Evolutionary conservation across 2,113 vertebrate genomes (phyloP).

Genomic region (Prinia subflava): DNA sequence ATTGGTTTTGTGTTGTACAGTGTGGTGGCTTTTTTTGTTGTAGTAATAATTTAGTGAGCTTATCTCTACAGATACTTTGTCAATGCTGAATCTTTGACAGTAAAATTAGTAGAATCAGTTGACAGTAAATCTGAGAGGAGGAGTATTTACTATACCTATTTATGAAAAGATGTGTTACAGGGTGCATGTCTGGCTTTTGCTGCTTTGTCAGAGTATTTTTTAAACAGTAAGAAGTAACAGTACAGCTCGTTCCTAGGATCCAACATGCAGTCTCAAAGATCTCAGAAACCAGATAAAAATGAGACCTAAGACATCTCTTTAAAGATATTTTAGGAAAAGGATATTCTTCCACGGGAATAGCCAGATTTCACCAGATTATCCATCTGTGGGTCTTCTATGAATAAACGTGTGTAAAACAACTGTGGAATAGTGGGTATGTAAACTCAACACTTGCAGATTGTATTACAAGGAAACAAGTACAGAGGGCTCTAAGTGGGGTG

Average conservation of each 20-base stretch:
- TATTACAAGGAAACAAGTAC: background rate
- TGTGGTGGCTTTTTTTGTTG: background rate
- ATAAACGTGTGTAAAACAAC: background rate
- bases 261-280: background rate
- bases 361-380: background rate
- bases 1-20: background rate
- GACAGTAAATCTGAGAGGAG: background rate
- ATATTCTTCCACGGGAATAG: background rate
- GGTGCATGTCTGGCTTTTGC: background rate
- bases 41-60: background rate
- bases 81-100: background rate
- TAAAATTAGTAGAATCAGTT: background rate
- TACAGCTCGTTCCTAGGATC: background rate
- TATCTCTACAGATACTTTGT: background rate
- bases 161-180: background rate
- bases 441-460: background rate
- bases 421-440: background rate
- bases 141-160: background rate
- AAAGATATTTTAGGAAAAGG: background rate
- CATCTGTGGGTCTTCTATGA: background rate
- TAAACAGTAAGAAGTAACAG: background rate
- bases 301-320: background rate
- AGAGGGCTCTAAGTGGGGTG: background rate
- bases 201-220: background rate
- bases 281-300: background rate